Evolutionary conservation across 2,797 vertebrate genomes (phyloP), one percentile per base, ranked within the genome.

Genomic region (Podarcis lilfordi): DNA sequence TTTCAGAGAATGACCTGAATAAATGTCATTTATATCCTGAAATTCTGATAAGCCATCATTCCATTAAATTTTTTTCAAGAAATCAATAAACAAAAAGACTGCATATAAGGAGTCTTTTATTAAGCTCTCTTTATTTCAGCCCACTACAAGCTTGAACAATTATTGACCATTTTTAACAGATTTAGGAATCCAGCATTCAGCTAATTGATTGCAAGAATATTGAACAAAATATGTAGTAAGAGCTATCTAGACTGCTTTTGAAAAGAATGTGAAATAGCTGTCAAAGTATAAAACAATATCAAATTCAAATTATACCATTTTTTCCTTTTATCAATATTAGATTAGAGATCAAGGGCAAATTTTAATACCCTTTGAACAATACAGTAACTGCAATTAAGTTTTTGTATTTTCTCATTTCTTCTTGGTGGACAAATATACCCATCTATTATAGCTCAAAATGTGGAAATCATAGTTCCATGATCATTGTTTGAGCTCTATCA

Each of bases 381-480:
- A 2, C 1, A 8, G 55, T 0, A 68, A 21, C 37, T 4, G 50
- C 13, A 19, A 21, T 15, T 2, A 45, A n/a, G 50, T 61, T 2
- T 66, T 1, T 2, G 40, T 40, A n/a, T 69, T 2, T 0, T 40
- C 37, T 3, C 5, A 11, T 1, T 64, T 50, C 3, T 3, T 64
- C 43, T 37, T 68, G 61, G 13, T n/a, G 43, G 25, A 23, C 32
- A 71, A 80, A 37, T 55, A 50, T 72, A 84, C 25, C 80, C 40
- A 59, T 74, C 59, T 84, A 55, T 71, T 85, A 35, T 68, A 77
- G 64, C 64, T 66, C 80, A 80, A 86, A 83, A 85, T 43, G 27
- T 78, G 79, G 85, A 94, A 88, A 80, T 2, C 80, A 50, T 55
- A 13, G 82, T 19, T 5, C 61, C 59, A 6, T 85, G 68, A 4